Conservation (phyloP, 2,888 invertebrate genomes). For the Drosophila meridiana region DNA sequence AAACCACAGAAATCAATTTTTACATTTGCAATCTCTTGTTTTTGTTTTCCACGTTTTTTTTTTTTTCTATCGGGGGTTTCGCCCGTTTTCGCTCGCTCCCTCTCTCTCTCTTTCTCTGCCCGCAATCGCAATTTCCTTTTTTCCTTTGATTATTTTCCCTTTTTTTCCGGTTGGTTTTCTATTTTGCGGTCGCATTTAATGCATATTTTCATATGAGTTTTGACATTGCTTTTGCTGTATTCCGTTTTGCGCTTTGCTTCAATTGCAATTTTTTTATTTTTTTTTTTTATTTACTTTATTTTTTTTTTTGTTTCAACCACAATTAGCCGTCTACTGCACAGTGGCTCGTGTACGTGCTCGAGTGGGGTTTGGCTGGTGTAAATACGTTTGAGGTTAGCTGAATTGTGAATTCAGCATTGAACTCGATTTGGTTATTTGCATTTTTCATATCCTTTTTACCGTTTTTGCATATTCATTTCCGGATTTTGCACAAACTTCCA, state of each 20-base stretch:
- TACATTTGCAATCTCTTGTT: constrained; percentile 59
- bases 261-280: constrained; percentile 1
- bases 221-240: constrained; percentile 34
- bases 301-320: constrained; percentile 51
- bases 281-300: neutral
- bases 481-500: constrained; percentile 47
- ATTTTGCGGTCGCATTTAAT: constrained; percentile 75
- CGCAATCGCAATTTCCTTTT: constrained; percentile 66
- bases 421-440: constrained; percentile 74
- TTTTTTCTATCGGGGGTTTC: constrained; percentile 17
- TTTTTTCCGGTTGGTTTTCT: constrained; percentile 49
- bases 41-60: constrained; percentile 31
- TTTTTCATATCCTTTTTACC: constrained; percentile 74
- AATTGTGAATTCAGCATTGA: constrained; percentile 63
- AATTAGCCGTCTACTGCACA: constrained; percentile 65
- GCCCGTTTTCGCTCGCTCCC: neutral
- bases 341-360: constrained; percentile 55
- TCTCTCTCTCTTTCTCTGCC: neutral
- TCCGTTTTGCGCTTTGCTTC: constrained; percentile 39
- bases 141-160: constrained; percentile 31
- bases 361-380: constrained; percentile 27
- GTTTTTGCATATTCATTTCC: constrained; percentile 79
- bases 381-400: constrained; percentile 34
- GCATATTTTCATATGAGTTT: constrained; percentile 68
- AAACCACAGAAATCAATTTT: constrained; percentile 78